Evolutionary conservation across 2,888 invertebrate genomes (phyloP), one percentile per base, ranked within the genome.

Genomic region (Lasioglossum malachurum): DNA sequence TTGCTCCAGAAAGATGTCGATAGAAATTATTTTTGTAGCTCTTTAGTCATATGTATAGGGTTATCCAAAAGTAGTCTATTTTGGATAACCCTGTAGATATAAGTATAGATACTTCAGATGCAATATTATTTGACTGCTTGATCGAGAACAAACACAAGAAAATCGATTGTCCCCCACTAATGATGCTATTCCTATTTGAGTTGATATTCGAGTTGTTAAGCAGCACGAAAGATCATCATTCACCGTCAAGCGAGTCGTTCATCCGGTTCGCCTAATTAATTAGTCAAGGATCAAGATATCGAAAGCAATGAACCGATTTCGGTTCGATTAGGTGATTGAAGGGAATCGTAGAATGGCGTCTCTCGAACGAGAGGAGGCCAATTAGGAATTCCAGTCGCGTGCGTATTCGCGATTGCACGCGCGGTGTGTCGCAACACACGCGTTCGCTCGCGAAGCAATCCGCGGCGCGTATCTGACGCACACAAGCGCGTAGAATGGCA

Each of bases 331-430:
- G 19, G 23, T 10, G 35, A 69, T 23, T 19, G 69, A 35, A 69
- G 38, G 23, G 23, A 23, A 38, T 12, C 38, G 69, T 27, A 46
- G 27, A 31, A 72, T 31, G 72, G 31, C 72, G 14, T 38, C 12
- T 8, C n/a, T 19, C 31, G 10, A 16, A 57, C 72, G 44, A 38
- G 44, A 38, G 27, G 7, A 46, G 74, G n/a, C n/a, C 64, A 75
- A 87, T 89, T 85, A 80, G 60, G 53, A 81, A 85, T 87, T 83
- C 82, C 60, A 64, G 7, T 23, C 72, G 75, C 74, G 76, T 60
- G 53, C 72, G 46, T 27, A 35, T n/a, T 12, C 35, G 38, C 78
- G 75, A 80, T 82, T 78, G 77, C 78, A 38, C 74, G 67, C 73
- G 86, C 78, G 35, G 31, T 67, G 71, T 76, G 80, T 60, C 77